Base-by-base conservation (phyloP, 2,113 vertebrate species). In the Rhadina sibilatrix region DNA sequence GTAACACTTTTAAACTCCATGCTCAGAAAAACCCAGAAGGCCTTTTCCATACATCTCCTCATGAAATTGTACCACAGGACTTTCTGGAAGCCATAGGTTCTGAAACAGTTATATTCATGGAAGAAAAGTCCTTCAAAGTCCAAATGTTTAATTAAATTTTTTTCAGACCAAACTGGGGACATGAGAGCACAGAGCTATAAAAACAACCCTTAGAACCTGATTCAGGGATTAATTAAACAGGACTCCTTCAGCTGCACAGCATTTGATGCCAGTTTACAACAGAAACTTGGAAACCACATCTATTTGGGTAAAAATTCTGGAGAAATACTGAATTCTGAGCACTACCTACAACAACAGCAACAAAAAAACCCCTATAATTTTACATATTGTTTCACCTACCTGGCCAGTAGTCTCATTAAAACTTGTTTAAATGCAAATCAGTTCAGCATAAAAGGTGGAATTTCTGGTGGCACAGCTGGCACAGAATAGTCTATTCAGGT, bases 291-390 rank as follows among this genome's bases (percentile, higher is more conserved):
- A 74, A 89, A 52, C 60, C 5, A 71, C 12, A 14, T 1, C 3
- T n/a, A 64, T 76, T 79, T 46, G n/a, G 28, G 16, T 54, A 89
- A 65, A 79, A 54, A 15, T 60, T 68, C 37, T 37, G 24, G 37
- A 84, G 61, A 72, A 76, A 71, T 27, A 50, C 15, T 12, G 35
- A 90, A 37, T 83, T 77, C 49, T 8, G 23, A 68, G 44, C n/a
- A 56, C 5, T 24, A 30, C 3, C 10, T 31, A 4, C 37, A 65
- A 72, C 17, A 33, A 38, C 37, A 38, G 10, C 37, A 38, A 38
- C 37, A 46, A 47, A 63, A 46, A 24, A 24, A 0, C 0, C 4
- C 10, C 8, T 9, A 2, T 28, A 3, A 18, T 68, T 78, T 59
- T n/a, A 46, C 17, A 53, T 5, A 42, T 9, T 15, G 10, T 21